phyloP scores from a whole-genome alignment of 2,888 invertebrate species.

The Drosophila buzzatii region DNA sequence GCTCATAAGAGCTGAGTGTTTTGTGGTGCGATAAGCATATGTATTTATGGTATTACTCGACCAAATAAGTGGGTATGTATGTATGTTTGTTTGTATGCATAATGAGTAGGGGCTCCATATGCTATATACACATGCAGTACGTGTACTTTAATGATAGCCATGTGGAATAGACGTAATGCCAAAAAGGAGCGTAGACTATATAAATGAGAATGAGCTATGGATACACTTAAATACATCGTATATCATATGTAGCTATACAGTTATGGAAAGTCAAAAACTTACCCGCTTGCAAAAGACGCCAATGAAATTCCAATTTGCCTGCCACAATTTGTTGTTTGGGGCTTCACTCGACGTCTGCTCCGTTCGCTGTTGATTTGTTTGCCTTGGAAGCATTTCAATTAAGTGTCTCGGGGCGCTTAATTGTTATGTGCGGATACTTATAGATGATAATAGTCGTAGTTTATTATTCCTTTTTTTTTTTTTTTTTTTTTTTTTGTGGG shows the following conservation, averaged over 20 bases:
- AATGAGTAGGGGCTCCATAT: conserved; percentile 44
- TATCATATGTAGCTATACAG: background rate
- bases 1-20: conserved; percentile 39
- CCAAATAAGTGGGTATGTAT: conserved; percentile 42
- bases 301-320: conserved; percentile 53
- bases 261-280: conserved; percentile 37
- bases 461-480: conserved; percentile 1
- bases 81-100: conserved; percentile 37
- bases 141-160: conserved; percentile 65
- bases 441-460: conserved; percentile 27
- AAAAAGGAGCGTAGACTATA: conserved; percentile 31
- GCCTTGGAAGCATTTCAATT: conserved; percentile 73
- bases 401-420: conserved; percentile 63
- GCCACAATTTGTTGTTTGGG: conserved; percentile 32
- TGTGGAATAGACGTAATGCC: conserved; percentile 63
- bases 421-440: conserved; percentile 51
- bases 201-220: conserved; percentile 1
- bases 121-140: conserved; percentile 28
- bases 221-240: background rate
- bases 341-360: conserved; percentile 12
- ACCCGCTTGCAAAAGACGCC: conserved; percentile 38
- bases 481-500: conserved; percentile 36
- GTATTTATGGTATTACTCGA: conserved; percentile 71
- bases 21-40: conserved; percentile 66
- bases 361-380: conserved; percentile 52